Conservation (phyloP, 2,888 invertebrate species). For the Autographa gamma region DNA sequence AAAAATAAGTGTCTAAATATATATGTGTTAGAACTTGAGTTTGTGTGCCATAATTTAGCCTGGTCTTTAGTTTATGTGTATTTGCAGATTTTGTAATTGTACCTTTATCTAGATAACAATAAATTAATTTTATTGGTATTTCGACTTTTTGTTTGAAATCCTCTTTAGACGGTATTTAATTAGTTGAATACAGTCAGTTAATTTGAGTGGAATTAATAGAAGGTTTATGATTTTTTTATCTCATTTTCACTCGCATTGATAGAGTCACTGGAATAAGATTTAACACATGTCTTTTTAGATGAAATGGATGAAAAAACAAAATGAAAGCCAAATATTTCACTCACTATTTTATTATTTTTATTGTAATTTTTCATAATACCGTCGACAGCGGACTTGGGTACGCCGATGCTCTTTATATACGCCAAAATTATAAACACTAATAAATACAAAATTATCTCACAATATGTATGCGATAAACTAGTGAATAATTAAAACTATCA, state of each 20-base stretch:
- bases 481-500: constrained; percentile 68
- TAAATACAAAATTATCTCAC: constrained; percentile 61
- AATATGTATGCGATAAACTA: constrained; percentile 67
- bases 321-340: constrained; percentile 68
- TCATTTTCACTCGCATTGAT: too few species aligned
- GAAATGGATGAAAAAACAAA: too few species aligned
- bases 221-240: too few species aligned
- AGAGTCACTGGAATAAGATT: too few species aligned
- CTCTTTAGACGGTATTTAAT: not conserved
- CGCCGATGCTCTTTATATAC: constrained; percentile 72
- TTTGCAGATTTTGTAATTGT: not conserved
- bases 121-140: constrained; percentile 28
- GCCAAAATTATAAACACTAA: constrained; percentile 69
- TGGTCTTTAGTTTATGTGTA: constrained; percentile 4
- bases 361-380: constrained; percentile 88
- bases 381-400: constrained; percentile 72
- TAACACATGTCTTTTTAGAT: too few species aligned
- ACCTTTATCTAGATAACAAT: constrained; percentile 19
- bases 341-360: constrained; percentile 88
- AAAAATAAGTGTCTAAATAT: not conserved
- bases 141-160: constrained; percentile 8
- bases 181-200: too few species aligned
- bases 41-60: constrained; percentile 39
- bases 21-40: not conserved
- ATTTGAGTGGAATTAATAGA: too few species aligned